Percentiles rank a stretch among this genome's conserved stretches.
Evolutionary conservation across 2,888 invertebrate genomes (phyloP).

Genomic region (Lissonota sp.): DNA sequence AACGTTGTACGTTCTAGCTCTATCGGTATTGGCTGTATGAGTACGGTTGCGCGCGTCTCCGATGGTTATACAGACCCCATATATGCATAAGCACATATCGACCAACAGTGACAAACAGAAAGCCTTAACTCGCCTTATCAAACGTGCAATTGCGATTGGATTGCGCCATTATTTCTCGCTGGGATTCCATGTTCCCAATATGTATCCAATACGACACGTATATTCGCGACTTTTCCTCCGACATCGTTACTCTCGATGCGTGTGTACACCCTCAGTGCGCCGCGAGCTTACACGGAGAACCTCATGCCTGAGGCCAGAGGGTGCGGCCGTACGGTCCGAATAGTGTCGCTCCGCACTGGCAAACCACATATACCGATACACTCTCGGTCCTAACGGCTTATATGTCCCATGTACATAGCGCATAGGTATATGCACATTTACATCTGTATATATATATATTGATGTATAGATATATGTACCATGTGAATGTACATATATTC

Average conservation of each 20-base stretch:
- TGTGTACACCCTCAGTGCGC: conserved; percentile 46
- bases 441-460: conserved; percentile 24
- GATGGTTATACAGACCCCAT: conserved; percentile 15
- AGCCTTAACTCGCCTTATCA: neutral
- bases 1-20: conserved; percentile 40
- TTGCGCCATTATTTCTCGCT: neutral
- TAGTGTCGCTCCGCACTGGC: conserved; percentile 77
- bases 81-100: neutral
- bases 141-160: neutral
- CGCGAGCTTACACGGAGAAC: conserved; percentile 50
- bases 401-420: conserved; percentile 5
- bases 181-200: conserved; percentile 16
- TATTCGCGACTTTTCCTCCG: conserved; percentile 25
- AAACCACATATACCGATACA: conserved; percentile 64
- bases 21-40: conserved; percentile 52
- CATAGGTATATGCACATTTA: conserved; percentile 27
- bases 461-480: conserved; percentile 64
- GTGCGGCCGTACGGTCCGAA: conserved; percentile 78
- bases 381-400: conserved; percentile 67
- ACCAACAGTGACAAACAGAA: neutral
- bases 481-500: conserved; percentile 68
- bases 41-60: conserved; percentile 36
- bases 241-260: conserved; percentile 48
- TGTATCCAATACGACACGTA: conserved; percentile 29
- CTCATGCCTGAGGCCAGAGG: conserved; percentile 70